Evolutionary conservation across 2,113 vertebrate species (phyloP).

Genomic region (Erythrocebus patas): DNA sequence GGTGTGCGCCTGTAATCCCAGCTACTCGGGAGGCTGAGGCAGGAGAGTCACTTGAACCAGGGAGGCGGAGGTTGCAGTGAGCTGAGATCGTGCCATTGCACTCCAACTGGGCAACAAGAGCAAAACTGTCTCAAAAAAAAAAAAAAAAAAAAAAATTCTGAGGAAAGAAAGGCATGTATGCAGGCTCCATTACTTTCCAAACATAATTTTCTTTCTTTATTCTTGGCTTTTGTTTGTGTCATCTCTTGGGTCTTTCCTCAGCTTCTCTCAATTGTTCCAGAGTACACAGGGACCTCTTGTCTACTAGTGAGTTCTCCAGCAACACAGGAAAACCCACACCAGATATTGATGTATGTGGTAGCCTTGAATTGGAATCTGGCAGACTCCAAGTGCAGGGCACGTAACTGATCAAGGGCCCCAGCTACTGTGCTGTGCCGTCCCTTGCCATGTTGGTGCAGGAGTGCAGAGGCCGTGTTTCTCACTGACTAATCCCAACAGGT

Average conservation of each 20-base stretch:
- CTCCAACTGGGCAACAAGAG: no score
- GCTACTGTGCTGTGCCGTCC: no score
- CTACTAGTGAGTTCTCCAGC: background rate
- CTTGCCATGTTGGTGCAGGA: no score
- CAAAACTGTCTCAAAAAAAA: no score
- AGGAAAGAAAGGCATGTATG: background rate
- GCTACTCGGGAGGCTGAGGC: no score
- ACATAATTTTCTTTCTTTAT: no score
- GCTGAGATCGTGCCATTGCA: no score
- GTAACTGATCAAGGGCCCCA: background rate
- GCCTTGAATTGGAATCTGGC: background rate
- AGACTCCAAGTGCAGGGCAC: background rate
- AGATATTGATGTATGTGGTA: background rate
- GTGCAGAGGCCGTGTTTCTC: background rate
- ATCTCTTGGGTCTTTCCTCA: background rate
- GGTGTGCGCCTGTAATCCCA: no score
- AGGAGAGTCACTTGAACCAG: no score
- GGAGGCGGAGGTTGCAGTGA: no score
- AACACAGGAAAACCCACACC: background rate
- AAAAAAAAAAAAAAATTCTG: background rate
- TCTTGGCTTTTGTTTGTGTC: background rate
- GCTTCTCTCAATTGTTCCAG: background rate
- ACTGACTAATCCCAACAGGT: no score
- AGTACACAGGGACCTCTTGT: background rate
- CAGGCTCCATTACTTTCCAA: background rate